These are phyloP conservation scores for Tenthredo notha DNA, from an alignment of 2,888 invertebrate species.

Conservation along the genomic window DNA sequence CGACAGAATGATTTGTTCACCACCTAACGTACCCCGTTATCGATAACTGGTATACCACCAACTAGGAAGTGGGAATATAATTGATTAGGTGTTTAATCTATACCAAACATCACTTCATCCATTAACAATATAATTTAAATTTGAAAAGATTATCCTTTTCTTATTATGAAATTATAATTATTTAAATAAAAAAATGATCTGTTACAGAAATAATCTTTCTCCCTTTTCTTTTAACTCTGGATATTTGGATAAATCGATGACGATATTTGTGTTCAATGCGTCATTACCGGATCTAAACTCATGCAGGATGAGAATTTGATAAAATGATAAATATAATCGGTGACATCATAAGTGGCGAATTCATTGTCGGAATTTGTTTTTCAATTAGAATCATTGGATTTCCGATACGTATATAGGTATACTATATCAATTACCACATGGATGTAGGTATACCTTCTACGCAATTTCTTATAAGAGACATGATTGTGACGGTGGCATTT, in stretches of 20 bases:
- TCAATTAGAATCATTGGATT: not conserved
- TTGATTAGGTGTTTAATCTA: not conserved
- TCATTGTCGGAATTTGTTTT: not conserved
- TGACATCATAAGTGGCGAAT: constrained; percentile 27
- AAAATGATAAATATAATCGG: not conserved
- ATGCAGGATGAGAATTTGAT: not conserved
- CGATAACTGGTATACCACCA: not conserved
- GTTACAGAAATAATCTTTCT: not conserved
- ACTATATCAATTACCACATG: not conserved
- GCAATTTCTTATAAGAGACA: not conserved
- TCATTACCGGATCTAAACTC: not conserved
- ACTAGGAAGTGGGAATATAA: not conserved
- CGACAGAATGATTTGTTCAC: constrained; percentile 10
- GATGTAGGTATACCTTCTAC: not conserved
- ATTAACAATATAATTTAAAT: not conserved
- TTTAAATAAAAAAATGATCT: not conserved
- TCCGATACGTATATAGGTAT: too few relatives aligned
- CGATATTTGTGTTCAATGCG: not conserved
- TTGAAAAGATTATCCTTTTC: not conserved
- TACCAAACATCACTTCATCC: not conserved
- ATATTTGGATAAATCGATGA: not conserved
- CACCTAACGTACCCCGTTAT: not conserved
- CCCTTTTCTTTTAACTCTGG: not conserved
- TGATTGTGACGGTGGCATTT: constrained; percentile 25
- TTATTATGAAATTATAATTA: not conserved